phyloP scores from a whole-genome alignment of 2,113 vertebrate genomes.

The Peromyscus californicus region DNA sequence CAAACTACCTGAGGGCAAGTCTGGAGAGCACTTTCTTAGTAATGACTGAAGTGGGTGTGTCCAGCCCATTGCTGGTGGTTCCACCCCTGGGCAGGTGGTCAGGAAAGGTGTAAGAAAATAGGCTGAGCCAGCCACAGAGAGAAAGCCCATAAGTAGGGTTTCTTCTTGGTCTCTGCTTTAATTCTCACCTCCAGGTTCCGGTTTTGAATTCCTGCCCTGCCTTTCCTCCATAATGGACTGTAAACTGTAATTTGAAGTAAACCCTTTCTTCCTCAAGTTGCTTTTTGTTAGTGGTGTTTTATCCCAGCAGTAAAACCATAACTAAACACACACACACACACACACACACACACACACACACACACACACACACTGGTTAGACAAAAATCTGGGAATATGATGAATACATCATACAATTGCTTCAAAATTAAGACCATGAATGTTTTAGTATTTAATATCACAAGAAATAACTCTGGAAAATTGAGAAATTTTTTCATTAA shows the following conservation, averaged over 20 bases:
- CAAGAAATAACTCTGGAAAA: conserved; percentile 66
- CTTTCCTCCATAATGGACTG: background rate
- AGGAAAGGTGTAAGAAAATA: background rate
- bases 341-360: background rate
- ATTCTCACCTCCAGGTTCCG: background rate
- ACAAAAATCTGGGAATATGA: background rate
- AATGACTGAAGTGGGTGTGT: background rate
- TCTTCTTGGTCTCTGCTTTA: background rate
- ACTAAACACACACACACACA: background rate
- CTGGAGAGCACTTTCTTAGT: background rate
- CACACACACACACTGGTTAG: background rate
- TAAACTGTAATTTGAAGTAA: background rate
- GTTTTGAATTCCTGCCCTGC: background rate
- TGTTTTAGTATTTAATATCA: conserved; percentile 77
- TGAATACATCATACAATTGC: conserved; percentile 75
- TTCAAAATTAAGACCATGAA: conserved; percentile 42
- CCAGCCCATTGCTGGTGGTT: background rate
- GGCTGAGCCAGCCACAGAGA: background rate
- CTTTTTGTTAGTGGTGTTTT: background rate
- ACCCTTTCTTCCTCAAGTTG: background rate
- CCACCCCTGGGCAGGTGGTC: background rate
- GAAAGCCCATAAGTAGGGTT: background rate
- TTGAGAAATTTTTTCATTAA: conserved; percentile 64
- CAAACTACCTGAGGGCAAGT: background rate
- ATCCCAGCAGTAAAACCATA: background rate